Conservation (phyloP, 2,797 vertebrate genomes). For the Myiothlypis chrysogaster region DNA sequence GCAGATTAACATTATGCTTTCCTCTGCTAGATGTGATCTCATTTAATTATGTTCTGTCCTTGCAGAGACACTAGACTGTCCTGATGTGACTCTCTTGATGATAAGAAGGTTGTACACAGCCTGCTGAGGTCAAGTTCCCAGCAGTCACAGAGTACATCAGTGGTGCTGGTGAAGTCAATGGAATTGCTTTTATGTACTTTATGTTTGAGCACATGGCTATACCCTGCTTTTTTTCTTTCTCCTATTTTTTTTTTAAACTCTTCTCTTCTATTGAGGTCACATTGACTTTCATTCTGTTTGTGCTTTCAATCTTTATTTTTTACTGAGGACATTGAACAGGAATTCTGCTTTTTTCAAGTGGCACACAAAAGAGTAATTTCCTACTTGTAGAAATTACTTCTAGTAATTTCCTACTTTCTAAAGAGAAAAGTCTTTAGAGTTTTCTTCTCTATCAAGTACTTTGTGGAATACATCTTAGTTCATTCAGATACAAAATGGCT, state of each 20-base stretch:
- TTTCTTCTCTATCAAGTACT: neutral
- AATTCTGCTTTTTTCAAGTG: neutral
- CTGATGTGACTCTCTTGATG: neutral
- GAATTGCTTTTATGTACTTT: neutral
- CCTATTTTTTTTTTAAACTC: neutral
- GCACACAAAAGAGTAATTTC: neutral
- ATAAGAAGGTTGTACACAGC: neutral
- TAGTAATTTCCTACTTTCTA: neutral
- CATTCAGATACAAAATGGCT: neutral
- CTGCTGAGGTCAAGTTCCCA: conserved; percentile 8
- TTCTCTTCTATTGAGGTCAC: conserved; percentile 3
- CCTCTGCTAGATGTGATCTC: neutral
- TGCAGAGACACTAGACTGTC: neutral
- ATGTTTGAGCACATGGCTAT: neutral
- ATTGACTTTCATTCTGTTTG: neutral
- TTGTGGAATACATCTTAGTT: neutral
- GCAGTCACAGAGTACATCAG: neutral
- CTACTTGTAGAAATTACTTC: neutral
- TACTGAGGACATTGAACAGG: neutral
- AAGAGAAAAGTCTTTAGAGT: neutral
- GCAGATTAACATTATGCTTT: neutral
- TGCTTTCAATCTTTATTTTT: neutral
- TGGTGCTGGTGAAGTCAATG: neutral
- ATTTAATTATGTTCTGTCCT: conserved; percentile 12
- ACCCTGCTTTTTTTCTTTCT: neutral